Evolutionary conservation across 1,140 invertebrate genomes (phyloP), one percentile per base, ranked within the genome.

Genomic region (Vanessa atalanta): DNA sequence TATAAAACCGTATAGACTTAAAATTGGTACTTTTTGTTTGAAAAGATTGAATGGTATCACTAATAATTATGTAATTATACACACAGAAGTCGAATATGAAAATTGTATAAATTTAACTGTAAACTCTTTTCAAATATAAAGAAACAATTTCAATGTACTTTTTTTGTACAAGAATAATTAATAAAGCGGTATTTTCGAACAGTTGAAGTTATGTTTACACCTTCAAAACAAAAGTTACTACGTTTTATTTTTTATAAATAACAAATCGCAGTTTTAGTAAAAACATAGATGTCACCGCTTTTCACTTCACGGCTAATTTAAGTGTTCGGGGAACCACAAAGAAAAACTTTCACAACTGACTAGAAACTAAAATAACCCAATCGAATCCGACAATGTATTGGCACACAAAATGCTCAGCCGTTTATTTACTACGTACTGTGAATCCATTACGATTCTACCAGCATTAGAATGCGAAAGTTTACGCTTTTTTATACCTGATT

Each of bases 271-370:
- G 50, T 63, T 70, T 70, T 70, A 63, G 11, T n/a, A 60, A 68
- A 64, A 64, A 55, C 43, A 50, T 65, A 47, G 70, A 71, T 74
- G 73, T 70, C 73, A 70, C 51, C 68, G 73, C 61, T 75, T 85
- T 82, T 78, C 77, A 79, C 80, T 82, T 85, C 79, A 85, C 79
- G 80, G 82, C 72, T 79, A 79, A 82, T 82, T 83, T 83, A 80
- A 80, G 74, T 75, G 76, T 72, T 71, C 65, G 74, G 72, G 81
- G 76, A 77, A 78, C 67, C 67, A 78, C 73, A 70, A 73, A 72
- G 73, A 77, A 78, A 64, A 78, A 83, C 82, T 83, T 85, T 83
- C 80, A 82, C 81, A 79, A 81, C 75, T 76, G 73, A 80, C 43
- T 70, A 70, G 68, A 70, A 71, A 71, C 61, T 65, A 61, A 71